Base-by-base conservation (phyloP, 2,797 vertebrate genomes). In the Staurois parvus region DNA sequence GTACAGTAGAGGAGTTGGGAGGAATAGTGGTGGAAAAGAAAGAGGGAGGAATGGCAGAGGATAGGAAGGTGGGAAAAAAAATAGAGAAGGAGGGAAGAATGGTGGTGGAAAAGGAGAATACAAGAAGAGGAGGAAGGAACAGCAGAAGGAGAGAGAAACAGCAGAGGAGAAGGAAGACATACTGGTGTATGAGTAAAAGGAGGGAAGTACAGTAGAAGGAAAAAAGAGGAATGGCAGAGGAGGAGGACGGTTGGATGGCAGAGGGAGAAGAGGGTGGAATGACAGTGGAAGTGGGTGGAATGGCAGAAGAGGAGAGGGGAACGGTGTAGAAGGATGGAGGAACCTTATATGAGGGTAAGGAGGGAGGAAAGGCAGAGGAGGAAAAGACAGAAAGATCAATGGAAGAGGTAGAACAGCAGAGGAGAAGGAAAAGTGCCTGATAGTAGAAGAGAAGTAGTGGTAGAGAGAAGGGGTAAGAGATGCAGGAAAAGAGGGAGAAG, bases 151-250 rank as follows among this genome's bases (percentile, higher is more conserved):
- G 82, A 84, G 15, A 88, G 79, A 88, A 64, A 10, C n/a, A 0
- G 87, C 2, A 21, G 56, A 2, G 1, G 5, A 6, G 56, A 15
- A n/a, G 87, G 86, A 87, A 84, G 42, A 13, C 11, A 45, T 12
- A 45, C 11, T 45, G 42, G 42, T 15, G 15, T 45, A 45, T 13
- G 13, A 45, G 42, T 12, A 45, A 15, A 45, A 45, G 1, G 12
- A 88, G 90, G 86, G 88, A 82, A 28, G 79, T 1, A 37, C 11
- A 45, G 11, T 12, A 13, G 72, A 32, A 74, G 48, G 74, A n/a
- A 24, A 26, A 2, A 13, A n/a, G 19, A 13, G 10, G 15, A 32
- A 34, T 72, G 73, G 6, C 5, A 52, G 21, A 45, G 69, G 67
- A 79, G 42, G 48, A 81, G 17, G 19, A 83, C 30, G 48, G 21